Percentiles rank a stretch among this genome's conserved stretches.
Conservation (phyloP, 2,888 invertebrate genomes). For the Acanthosepion pharaonis region DNA sequence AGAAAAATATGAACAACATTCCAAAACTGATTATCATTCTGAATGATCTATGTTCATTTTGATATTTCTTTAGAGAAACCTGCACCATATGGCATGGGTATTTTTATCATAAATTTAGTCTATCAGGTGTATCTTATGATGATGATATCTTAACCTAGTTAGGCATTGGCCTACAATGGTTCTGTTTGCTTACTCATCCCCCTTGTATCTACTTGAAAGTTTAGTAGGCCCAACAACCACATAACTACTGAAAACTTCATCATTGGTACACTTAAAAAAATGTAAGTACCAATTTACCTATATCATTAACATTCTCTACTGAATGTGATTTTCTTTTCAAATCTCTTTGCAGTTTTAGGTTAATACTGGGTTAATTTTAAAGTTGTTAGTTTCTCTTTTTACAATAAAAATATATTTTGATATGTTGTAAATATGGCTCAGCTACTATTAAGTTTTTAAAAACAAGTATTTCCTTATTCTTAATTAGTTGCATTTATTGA, state of each 20-base stretch:
- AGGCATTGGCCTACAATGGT: background rate
- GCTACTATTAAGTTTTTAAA: too few relatives aligned
- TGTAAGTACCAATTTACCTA: background rate
- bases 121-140: background rate
- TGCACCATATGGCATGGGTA: background rate
- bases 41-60: background rate
- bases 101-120: background rate
- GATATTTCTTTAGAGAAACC: background rate
- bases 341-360: background rate
- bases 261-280: background rate
- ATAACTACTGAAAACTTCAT: background rate
- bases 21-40: background rate
- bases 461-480: too few relatives aligned
- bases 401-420: background rate
- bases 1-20: background rate
- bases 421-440: background rate
- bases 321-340: background rate
- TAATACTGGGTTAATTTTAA: background rate
- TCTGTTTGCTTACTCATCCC: background rate
- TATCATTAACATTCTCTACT: background rate
- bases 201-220: constrained; percentile 23
- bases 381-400: background rate
- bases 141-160: constrained; percentile 33
- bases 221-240: background rate
- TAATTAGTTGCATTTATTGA: too few relatives aligned